Evolutionary conservation across 2,797 vertebrate species (phyloP).

Genomic region (Phrynocephalus forsythii): DNA sequence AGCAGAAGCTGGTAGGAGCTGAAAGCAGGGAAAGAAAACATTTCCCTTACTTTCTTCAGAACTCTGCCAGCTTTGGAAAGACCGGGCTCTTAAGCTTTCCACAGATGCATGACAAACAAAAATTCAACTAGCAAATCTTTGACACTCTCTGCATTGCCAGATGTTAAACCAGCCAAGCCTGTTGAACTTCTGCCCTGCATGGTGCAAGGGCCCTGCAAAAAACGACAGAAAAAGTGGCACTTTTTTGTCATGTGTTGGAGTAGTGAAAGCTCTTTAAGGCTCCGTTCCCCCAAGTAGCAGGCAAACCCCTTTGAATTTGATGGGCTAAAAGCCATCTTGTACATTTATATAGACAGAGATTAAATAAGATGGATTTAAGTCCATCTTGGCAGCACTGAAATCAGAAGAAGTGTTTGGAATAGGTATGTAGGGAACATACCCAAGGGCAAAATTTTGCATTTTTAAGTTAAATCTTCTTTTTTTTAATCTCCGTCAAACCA

Average conservation of each 20-base stretch:
- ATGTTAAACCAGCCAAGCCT: neutral
- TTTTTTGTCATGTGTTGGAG: neutral
- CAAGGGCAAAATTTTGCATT: slow-evolving; percentile 13
- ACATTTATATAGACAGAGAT: neutral
- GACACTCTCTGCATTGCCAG: neutral
- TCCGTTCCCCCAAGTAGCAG: neutral
- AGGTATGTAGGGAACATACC: neutral
- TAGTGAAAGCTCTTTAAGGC: neutral
- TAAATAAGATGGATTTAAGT: neutral
- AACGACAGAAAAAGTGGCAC: neutral
- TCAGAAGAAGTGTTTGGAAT: slow-evolving; percentile 21
- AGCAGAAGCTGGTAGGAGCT: neutral
- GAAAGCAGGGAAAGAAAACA: neutral
- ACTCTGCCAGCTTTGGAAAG: neutral
- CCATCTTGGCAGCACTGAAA: neutral
- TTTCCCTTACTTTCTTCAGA: neutral
- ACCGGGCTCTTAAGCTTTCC: neutral
- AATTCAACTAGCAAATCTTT: slow-evolving; percentile 4
- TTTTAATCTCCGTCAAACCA: neutral
- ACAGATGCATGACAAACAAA: neutral
- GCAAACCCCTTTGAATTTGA: slow-evolving; percentile 20
- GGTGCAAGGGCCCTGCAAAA: neutral
- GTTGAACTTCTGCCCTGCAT: neutral
- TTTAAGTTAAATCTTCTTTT: neutral
- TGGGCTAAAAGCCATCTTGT: slow-evolving; percentile 28